phyloP scores from a whole-genome alignment of 2,113 vertebrate species.

The Sterna hirundo region DNA sequence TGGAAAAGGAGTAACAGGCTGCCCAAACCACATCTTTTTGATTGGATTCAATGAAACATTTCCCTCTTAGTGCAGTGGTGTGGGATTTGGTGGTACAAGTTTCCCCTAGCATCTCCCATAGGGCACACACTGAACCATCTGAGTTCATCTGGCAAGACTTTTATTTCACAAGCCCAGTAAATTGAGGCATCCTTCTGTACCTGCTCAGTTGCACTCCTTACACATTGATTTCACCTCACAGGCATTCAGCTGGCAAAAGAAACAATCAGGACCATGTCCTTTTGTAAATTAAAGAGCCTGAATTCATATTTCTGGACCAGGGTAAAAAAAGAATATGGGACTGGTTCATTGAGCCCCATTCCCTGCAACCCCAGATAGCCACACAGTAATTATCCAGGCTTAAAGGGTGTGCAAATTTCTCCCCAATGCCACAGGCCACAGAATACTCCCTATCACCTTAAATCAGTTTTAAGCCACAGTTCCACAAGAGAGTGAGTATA shows the following conservation, averaged over 20 bases:
- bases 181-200: background rate
- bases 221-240: background rate
- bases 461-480: background rate
- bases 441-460: background rate
- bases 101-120: background rate
- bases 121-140: background rate
- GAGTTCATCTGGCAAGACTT: background rate
- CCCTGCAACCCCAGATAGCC: background rate
- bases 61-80: background rate
- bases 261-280: background rate
- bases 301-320: background rate
- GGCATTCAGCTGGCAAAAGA: background rate
- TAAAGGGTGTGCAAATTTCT: background rate
- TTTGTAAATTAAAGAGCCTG: background rate
- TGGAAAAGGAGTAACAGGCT: background rate
- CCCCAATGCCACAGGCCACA: background rate
- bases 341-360: background rate
- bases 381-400: background rate
- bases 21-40: background rate
- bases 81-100: background rate
- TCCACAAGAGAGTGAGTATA: background rate
- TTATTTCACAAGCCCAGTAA: background rate
- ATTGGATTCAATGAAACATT: background rate
- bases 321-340: background rate
- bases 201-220: background rate